A percentile compares a stretch with the other conserved stretches of the same genome.
Evolutionary conservation across 1,140 invertebrate species (phyloP).

Genomic region (Wiebesia pumilae): DNA sequence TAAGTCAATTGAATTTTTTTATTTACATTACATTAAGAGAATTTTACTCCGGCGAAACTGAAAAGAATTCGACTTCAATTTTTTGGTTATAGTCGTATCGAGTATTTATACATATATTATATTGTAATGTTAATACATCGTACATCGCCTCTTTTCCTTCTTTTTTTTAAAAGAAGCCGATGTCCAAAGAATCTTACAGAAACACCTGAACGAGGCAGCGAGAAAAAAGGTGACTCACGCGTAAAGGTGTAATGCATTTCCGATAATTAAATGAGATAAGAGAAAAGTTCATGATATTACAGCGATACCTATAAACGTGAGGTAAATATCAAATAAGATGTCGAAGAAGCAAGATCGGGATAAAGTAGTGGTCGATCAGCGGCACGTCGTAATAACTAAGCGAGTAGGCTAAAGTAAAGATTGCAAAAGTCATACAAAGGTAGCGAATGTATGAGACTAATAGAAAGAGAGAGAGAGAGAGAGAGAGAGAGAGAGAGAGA

Average conservation of each 20-base stretch:
- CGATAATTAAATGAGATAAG: conserved; percentile 8
- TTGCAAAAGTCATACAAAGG: background rate
- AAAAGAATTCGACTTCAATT: background rate
- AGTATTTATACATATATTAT: conserved; percentile 9
- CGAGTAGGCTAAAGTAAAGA: background rate
- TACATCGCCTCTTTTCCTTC: conserved; percentile 8
- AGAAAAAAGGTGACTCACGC: background rate
- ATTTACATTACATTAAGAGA: background rate
- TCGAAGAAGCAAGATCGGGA: background rate
- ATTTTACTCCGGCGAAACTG: background rate
- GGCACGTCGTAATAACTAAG: background rate
- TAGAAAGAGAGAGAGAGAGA: background rate
- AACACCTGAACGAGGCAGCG: background rate
- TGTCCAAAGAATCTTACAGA: background rate
- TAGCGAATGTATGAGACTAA: background rate
- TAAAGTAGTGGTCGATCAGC: conserved; percentile 2
- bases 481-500: background rate
- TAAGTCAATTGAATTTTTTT: background rate
- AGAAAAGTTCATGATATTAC: background rate
- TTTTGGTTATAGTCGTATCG: background rate
- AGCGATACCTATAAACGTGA: conserved; percentile 4
- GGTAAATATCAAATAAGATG: conserved; percentile 9
- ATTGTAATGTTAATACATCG: conserved; percentile 13
- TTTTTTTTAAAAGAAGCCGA: conserved; percentile 16
- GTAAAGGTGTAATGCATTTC: background rate